Evolutionary conservation across 37 sponge, comb jelly and placozoan genomes (phyloP).

Genomic region (Halisarca cf. caerulea): DNA sequence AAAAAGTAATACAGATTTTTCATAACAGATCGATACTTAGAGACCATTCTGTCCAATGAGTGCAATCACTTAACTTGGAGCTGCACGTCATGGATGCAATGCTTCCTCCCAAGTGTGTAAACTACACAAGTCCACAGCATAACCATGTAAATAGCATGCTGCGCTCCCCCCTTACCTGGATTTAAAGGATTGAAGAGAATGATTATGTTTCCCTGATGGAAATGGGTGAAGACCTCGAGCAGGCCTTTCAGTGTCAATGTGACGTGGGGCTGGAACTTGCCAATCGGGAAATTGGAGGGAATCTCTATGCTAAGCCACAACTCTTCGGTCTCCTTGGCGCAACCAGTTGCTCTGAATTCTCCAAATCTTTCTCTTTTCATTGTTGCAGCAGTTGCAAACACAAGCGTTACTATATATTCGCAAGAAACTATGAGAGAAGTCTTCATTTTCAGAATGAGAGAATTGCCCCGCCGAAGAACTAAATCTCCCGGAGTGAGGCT

Average conservation of each 20-base stretch:
- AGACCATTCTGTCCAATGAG: too few relatives aligned
- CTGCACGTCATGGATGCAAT: too few relatives aligned
- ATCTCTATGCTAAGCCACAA: constrained; percentile 69
- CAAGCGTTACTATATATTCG: constrained; percentile 54
- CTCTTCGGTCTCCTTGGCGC: constrained; percentile 35
- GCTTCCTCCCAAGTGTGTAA: too few relatives aligned
- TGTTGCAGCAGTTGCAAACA: constrained; percentile 60
- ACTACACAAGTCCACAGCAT: too few relatives aligned
- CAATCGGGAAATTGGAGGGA: constrained; percentile 75
- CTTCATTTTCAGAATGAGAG: constrained; percentile 48
- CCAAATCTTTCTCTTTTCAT: constrained; percentile 67
- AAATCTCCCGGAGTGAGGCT: neutral
- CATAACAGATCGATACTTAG: too few relatives aligned
- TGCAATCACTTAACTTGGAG: too few relatives aligned
- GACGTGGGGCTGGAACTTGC: constrained; percentile 65
- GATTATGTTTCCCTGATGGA: constrained; percentile 42
- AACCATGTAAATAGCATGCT: too few relatives aligned
- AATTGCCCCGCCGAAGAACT: constrained; percentile 48
- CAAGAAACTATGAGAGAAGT: constrained; percentile 29
- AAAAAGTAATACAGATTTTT: too few relatives aligned
- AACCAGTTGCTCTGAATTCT: constrained; percentile 62
- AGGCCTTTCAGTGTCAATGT: constrained; percentile 35
- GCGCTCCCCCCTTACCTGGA: constrained; percentile 61
- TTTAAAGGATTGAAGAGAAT: constrained; percentile 80
- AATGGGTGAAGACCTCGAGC: constrained; percentile 47